phyloP scores from a whole-genome alignment of 2,888 invertebrate genomes.

The Azorinus chamasolen region DNA sequence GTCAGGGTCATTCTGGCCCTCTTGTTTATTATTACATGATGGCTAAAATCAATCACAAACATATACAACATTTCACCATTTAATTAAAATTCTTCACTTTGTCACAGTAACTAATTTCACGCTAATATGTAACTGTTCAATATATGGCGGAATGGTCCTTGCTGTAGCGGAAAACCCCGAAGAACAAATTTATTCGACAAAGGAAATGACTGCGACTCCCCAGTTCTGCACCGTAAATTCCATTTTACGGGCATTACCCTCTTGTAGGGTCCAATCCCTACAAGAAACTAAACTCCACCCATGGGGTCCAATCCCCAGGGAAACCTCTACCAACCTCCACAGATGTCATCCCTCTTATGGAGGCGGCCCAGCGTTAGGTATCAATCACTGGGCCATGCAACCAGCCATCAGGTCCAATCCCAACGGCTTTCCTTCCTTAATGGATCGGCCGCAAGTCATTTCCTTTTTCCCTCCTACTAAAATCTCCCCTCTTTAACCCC shows the following conservation, averaged over 20 bases:
- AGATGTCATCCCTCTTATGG: conserved; percentile 1
- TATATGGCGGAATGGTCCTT: neutral
- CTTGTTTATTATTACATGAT: too few species aligned
- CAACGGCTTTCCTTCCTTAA: neutral
- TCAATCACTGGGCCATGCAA: neutral
- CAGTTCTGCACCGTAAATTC: neutral
- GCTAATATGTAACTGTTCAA: neutral
- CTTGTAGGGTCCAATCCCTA: too few species aligned
- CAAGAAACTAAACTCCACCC: too few species aligned
- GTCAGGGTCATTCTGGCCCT: too few species aligned
- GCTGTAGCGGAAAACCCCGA: conserved; percentile 7
- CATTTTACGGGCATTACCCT: too few species aligned
- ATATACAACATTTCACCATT: too few species aligned
- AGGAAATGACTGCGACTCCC: neutral
- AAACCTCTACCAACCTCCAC: neutral
- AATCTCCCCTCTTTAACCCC: neutral
- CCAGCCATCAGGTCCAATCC: neutral
- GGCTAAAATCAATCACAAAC: too few species aligned
- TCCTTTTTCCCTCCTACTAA: neutral
- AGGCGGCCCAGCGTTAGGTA: conserved; percentile 4
- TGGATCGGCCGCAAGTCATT: conserved; percentile 6
- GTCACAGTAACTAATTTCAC: too few species aligned
- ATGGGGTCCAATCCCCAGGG: too few species aligned
- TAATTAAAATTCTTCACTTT: too few species aligned
- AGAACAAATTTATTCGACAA: neutral